A percentile compares a stretch with the other conserved stretches of the same genome.
Conservation (phyloP, 1,140 invertebrate species). For the Drosophila sturtevanti region DNA sequence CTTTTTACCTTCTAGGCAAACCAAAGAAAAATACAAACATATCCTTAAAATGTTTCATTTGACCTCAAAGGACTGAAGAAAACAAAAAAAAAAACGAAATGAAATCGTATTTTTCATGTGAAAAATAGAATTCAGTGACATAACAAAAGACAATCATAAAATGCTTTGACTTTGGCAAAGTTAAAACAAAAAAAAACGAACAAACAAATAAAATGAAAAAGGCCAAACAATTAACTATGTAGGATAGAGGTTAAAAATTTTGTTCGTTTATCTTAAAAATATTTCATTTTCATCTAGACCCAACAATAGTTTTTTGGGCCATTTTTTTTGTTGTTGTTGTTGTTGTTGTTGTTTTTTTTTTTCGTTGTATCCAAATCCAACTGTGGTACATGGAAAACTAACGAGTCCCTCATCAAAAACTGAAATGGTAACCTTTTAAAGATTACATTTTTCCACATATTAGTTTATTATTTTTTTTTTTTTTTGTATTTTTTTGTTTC, state of each 20-base stretch:
- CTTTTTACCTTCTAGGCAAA: too few species aligned
- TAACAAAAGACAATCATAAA: constrained; percentile 5
- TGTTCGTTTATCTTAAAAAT: background rate
- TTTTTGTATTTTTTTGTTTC: background rate
- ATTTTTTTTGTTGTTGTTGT: too few species aligned
- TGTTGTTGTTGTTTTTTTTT: too few species aligned
- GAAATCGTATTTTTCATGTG: background rate
- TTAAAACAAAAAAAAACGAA: background rate
- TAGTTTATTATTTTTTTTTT: background rate
- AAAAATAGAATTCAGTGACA: background rate
- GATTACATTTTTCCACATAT: background rate
- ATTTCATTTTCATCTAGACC: background rate
- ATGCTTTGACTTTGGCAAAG: constrained; percentile 1
- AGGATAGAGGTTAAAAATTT: background rate
- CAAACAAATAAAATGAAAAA: background rate
- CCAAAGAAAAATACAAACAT: background rate
- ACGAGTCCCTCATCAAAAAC: constrained; percentile 4
- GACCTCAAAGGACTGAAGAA: too few species aligned
- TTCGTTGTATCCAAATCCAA: background rate
- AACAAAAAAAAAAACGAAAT: background rate
- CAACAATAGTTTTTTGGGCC: background rate
- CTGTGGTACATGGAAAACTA: too few species aligned
- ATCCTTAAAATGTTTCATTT: background rate
- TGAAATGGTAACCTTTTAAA: background rate
- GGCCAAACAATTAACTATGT: constrained; percentile 4